Evolutionary conservation across 2,797 vertebrate genomes (phyloP).

Genomic region (Melanotaenia parkinsoni): DNA sequence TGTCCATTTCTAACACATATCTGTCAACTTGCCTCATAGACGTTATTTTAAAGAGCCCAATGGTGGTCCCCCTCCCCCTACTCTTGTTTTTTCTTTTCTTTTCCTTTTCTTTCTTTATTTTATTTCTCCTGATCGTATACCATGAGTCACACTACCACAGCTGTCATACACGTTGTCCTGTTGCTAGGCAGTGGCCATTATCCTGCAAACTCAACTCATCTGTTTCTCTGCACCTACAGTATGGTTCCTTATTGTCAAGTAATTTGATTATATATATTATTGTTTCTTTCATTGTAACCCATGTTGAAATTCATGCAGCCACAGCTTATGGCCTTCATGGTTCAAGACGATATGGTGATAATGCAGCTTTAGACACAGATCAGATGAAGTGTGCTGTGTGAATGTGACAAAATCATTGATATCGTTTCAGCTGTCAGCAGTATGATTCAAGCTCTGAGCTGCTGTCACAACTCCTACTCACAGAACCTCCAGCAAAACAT

Average conservation of each 20-base stretch:
- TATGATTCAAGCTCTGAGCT: not conserved
- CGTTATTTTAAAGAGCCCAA: slow-evolving; percentile 18
- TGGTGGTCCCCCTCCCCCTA: not conserved
- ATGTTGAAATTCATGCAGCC: slow-evolving; percentile 16
- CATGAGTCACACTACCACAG: slow-evolving; percentile 56
- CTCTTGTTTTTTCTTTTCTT: not conserved
- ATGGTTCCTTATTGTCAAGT: slow-evolving; percentile 2
- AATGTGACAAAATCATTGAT: slow-evolving; percentile 22
- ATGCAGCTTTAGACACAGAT: slow-evolving; percentile 39
- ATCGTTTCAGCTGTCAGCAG: slow-evolving; percentile 19
- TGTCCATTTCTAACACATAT: not conserved
- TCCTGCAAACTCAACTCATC: slow-evolving; percentile 40
- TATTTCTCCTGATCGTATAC: slow-evolving; percentile 35
- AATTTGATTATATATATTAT: slow-evolving; percentile 11
- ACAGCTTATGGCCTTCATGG: slow-evolving; percentile 11
- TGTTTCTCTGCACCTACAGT: slow-evolving; percentile 12
- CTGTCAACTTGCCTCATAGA: slow-evolving; percentile 11
- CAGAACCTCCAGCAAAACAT: slow-evolving; percentile 6
- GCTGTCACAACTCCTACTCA: slow-evolving; percentile 2
- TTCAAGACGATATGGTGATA: slow-evolving; percentile 32
- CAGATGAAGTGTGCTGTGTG: slow-evolving; percentile 20
- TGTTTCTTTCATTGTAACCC: not conserved
- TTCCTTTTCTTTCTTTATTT: not conserved
- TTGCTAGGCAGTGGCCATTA: slow-evolving; percentile 59
- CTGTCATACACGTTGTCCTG: slow-evolving; percentile 31